A percentile compares a stretch with the other conserved stretches of the same genome.
phyloP scores from a whole-genome alignment of 2,113 vertebrate species.

The Ahaetulla prasina region DNA sequence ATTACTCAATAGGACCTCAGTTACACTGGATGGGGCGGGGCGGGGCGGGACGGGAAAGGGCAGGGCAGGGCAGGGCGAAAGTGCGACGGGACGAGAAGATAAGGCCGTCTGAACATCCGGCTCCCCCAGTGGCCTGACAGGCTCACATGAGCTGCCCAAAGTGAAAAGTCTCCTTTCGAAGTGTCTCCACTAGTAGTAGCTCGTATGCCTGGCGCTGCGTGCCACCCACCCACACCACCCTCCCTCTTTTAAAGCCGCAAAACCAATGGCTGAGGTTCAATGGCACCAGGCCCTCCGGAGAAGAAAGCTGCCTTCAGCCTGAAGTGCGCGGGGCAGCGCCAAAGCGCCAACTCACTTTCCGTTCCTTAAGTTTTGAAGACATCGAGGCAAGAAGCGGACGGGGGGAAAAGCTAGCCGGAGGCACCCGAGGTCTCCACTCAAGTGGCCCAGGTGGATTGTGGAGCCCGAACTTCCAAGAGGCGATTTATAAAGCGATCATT shows the following conservation, averaged over 20 bases:
- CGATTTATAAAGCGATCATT: constrained; percentile 86
- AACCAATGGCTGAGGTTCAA: not conserved
- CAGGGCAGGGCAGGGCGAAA: not conserved
- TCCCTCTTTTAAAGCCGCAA: not conserved
- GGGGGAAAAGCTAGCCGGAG: not conserved
- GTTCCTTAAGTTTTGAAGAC: constrained; percentile 91
- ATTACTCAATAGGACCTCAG: not conserved
- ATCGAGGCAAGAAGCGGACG: constrained; percentile 50
- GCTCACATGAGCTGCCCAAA: not conserved
- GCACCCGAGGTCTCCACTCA: constrained; percentile 20
- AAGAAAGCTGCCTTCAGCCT: not conserved
- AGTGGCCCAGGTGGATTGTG: constrained; percentile 67
- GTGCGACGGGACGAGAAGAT: not conserved
- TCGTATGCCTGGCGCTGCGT: too few species aligned
- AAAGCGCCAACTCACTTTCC: constrained; percentile 78
- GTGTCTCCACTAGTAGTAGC: not conserved
- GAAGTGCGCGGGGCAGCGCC: constrained; percentile 38
- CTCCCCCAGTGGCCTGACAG: not conserved
- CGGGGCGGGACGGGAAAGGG: not conserved
- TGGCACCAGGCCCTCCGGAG: not conserved
- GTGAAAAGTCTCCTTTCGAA: not conserved
- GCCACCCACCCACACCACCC: not conserved
- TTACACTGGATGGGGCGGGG: not conserved
- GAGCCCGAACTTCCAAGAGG: constrained; percentile 46
- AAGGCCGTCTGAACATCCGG: not conserved